phyloP scores from a whole-genome alignment of 2,888 invertebrate genomes.

The Neoitamus cyanurus region DNA sequence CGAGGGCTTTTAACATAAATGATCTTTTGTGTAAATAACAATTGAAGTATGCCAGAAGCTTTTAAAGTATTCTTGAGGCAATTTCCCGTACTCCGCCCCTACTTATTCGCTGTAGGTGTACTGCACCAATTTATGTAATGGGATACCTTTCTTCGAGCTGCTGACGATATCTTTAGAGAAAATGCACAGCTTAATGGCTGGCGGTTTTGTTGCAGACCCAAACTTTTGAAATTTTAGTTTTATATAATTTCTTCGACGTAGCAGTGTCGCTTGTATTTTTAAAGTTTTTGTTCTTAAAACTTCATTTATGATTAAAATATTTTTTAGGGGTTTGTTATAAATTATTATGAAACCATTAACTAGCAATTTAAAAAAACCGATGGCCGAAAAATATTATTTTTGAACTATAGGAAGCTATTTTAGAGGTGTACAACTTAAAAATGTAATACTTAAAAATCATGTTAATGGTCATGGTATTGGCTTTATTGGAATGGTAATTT shows the following conservation, averaged over 20 bases:
- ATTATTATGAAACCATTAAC: too few species aligned
- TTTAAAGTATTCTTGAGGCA: slow-evolving; percentile 29
- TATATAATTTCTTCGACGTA: not conserved
- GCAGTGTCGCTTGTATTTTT: not conserved
- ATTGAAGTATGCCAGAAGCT: slow-evolving; percentile 29
- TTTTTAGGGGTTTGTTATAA: too few species aligned
- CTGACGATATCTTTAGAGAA: not conserved
- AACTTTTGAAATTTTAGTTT: not conserved
- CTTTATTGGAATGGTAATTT: too few species aligned
- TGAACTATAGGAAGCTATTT: too few species aligned
- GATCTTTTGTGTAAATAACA: slow-evolving; percentile 40
- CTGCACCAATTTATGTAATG: slow-evolving; percentile 30
- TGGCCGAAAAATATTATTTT: too few species aligned
- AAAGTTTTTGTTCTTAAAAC: not conserved
- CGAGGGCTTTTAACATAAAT: slow-evolving; percentile 37
- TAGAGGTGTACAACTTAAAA: too few species aligned
- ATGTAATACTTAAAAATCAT: too few species aligned
- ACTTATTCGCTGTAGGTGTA: not conserved
- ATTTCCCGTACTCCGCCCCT: slow-evolving; percentile 18
- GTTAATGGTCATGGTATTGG: too few species aligned
- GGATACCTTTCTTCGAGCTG: not conserved
- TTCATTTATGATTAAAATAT: too few species aligned
- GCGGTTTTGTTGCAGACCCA: not conserved
- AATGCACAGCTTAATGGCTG: not conserved
- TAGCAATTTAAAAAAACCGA: too few species aligned